Evolutionary conservation across 2,797 vertebrate species (phyloP).

Genomic region (Ptychadena robeensis): DNA sequence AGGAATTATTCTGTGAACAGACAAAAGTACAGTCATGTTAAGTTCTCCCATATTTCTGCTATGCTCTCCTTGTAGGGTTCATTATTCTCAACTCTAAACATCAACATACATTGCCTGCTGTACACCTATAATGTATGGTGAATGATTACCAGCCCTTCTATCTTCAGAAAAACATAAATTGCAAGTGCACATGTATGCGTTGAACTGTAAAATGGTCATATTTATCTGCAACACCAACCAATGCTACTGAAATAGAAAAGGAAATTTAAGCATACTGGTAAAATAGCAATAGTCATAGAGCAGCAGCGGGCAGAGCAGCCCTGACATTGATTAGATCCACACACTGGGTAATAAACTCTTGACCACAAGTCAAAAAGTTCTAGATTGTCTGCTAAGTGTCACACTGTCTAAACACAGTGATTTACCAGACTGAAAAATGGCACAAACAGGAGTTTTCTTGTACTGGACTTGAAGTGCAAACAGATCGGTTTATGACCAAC

Average conservation of each 20-base stretch:
- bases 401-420: not conserved
- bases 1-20: too few species aligned
- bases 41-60: too few species aligned
- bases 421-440: not conserved
- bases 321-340: not conserved
- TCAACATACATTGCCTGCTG: not conserved
- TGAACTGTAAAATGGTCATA: too few species aligned
- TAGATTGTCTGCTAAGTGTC: not conserved
- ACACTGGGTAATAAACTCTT: not conserved
- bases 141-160: not conserved
- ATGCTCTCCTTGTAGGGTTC: not conserved
- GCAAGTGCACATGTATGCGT: too few species aligned
- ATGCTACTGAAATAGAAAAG: not conserved
- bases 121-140: too few species aligned
- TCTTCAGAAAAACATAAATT: not conserved
- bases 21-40: too few species aligned
- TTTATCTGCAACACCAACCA: not conserved
- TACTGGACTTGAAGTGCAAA: not conserved
- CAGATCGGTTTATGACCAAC: not conserved
- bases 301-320: not conserved
- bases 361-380: not conserved
- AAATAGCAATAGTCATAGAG: not conserved
- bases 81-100: not conserved
- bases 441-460: not conserved
- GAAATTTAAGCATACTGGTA: not conserved